Conservation (phyloP, 2,113 vertebrate genomes). For the Elephantulus edwardii region DNA sequence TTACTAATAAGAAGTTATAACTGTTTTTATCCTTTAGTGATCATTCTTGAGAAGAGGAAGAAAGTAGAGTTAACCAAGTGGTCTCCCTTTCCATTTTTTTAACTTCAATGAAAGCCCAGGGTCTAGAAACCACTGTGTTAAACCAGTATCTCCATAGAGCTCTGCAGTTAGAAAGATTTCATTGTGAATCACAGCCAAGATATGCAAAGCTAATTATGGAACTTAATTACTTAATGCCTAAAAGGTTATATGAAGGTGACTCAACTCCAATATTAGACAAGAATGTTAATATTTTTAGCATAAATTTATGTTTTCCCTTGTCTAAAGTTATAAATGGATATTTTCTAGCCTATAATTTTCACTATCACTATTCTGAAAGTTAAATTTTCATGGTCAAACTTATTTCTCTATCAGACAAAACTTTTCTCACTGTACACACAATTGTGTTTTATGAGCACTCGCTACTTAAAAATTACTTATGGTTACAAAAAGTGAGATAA, state of each 20-base stretch:
- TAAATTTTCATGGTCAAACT: not conserved
- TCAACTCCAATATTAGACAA: slow-evolving; percentile 34
- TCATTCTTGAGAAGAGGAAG: not conserved
- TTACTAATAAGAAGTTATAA: no score
- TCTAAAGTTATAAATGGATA: slow-evolving; percentile 29
- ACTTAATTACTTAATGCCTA: slow-evolving; percentile 60
- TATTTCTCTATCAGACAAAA: slow-evolving; percentile 1
- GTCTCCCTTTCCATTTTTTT: not conserved
- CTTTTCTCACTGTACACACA: not conserved
- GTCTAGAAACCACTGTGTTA: not conserved
- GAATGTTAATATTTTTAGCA: slow-evolving; percentile 37
- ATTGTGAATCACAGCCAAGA: slow-evolving; percentile 48
- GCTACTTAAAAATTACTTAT: slow-evolving; percentile 53
- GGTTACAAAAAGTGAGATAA: not conserved
- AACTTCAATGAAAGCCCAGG: not conserved
- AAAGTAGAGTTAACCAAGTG: not conserved
- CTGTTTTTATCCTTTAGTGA: not conserved
- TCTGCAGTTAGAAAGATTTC: slow-evolving; percentile 22
- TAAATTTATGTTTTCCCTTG: slow-evolving; percentile 50
- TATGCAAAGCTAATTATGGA: slow-evolving; percentile 54
- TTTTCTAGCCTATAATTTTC: slow-evolving; percentile 46
- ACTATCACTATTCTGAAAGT: not conserved
- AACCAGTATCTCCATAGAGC: not conserved
- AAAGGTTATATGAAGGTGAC: slow-evolving; percentile 44
- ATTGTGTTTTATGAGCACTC: slow-evolving; percentile 5